Conservation (phyloP, 2,797 vertebrate species). For the Bovichtus diacanthus region DNA sequence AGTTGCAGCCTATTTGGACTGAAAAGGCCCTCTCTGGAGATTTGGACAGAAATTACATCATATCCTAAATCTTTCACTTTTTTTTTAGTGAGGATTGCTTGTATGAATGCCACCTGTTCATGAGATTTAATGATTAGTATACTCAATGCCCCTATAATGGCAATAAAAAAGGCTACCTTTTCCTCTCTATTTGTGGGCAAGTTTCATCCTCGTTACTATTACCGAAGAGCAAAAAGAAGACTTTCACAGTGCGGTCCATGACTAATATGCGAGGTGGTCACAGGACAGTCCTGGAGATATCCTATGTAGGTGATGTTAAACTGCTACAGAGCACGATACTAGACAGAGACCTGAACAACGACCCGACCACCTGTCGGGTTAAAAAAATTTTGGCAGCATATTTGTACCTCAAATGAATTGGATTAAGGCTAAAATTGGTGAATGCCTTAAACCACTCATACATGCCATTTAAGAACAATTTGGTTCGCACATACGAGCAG, state of each 20-base stretch:
- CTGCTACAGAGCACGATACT: no score
- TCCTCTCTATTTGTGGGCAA: neutral
- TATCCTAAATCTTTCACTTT: neutral
- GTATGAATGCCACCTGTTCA: neutral
- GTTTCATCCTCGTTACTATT: neutral
- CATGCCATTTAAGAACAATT: no score
- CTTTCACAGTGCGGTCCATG: neutral
- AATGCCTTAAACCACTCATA: no score
- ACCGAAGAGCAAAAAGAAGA: neutral
- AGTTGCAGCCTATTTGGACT: neutral
- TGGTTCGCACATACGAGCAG: neutral
- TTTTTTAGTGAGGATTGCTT: neutral
- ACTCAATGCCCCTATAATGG: neutral
- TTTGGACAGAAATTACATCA: neutral
- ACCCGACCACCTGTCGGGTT: no score
- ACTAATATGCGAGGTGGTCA: neutral
- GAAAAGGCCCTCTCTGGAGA: no score
- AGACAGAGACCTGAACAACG: no score
- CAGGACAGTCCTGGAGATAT: no score
- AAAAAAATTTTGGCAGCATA: no score
- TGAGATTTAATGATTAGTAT: neutral
- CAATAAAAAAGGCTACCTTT: no score
- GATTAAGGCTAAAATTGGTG: no score
- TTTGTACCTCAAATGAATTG: no score
- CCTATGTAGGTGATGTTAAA: no score